Base-by-base conservation (phyloP, 2,797 vertebrate species). In the Aeoliscus strigatus region DNA sequence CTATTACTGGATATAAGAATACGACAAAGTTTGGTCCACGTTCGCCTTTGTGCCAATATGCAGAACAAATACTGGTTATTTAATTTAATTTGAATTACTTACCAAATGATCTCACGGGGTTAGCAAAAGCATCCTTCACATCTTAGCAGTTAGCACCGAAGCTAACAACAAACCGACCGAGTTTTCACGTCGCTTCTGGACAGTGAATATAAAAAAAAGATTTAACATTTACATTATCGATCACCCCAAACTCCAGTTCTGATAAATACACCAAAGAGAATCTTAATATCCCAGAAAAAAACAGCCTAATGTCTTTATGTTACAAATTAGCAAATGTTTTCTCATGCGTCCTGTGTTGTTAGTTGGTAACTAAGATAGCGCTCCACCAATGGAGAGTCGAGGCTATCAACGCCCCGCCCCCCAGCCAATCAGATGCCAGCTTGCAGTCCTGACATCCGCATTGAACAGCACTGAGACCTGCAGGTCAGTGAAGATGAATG, bases 301-400 rank as follows among this genome's bases (percentile, higher is more conserved):
- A 6, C 5, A 28, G n/a, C 44, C 70, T 40, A 14, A 31, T 2
- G 21, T n/a, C 27, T 25, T 42, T 50, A 27, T 21, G 14, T 28
- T 39, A 28, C 5, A 17, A 38, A 64, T 40, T 21, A 3, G 18
- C 6, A 5, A 27, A 14, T 14, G 38, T 66, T 77, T 68, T 71
- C 57, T 78, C 75, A 39, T 73, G 77, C 64, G 63, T 36, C 50
- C 44, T 39, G 58, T 51, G 70, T 65, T 66, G 54, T 73, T 70
- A 62, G 66, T 70, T 71, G 64, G 87, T 88, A 81, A 87, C 89
- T 70, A 86, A 71, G 78, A 60, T 39, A 61, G 66, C 18, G 1
- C 7, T 50, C 66, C 31, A 64, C 85, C 86, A 88, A 88, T 87
- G 12, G 36, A 1, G 8, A 52, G 29, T 28, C 8, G 27, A 24